Percentiles rank a stretch among this genome's conserved stretches.
Evolutionary conservation across 2,888 invertebrate genomes (phyloP).

Genomic region (Leucania comma): DNA sequence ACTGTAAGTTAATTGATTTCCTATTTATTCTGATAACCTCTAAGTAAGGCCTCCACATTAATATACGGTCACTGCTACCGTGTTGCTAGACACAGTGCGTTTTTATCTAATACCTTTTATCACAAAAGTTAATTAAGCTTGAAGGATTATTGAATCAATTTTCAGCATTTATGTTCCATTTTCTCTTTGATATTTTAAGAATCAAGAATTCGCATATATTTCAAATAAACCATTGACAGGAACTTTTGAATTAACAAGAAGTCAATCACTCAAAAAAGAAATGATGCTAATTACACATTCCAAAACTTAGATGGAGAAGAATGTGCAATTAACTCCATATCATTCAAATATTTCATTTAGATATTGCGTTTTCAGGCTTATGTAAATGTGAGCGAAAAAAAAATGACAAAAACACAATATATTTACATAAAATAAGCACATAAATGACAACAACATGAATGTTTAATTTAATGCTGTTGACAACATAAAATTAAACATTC

Average conservation of each 20-base stretch:
- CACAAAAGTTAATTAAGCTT: neutral
- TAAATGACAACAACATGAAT: too few species aligned
- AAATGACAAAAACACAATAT: neutral
- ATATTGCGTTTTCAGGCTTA: neutral
- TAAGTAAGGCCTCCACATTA: conserved; percentile 30
- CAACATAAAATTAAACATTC: neutral
- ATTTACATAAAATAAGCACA: neutral
- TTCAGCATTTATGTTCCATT: neutral
- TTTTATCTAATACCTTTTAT: neutral
- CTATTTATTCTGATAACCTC: conserved; percentile 51
- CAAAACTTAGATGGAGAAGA: too few species aligned
- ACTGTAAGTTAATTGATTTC: conserved; percentile 38
- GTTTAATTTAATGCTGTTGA: too few species aligned
- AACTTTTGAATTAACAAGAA: too few species aligned
- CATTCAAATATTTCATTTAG: too few species aligned
- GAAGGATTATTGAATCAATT: neutral
- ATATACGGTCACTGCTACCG: conserved; percentile 30
- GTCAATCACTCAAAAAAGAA: too few species aligned
- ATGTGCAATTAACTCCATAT: too few species aligned
- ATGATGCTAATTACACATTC: too few species aligned
- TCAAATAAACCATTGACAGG: too few species aligned
- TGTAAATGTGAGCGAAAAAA: neutral
- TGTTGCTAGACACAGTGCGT: conserved; percentile 17
- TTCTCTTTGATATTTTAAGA: neutral
- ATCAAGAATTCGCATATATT: too few species aligned